Base-by-base conservation (phyloP, 2,797 vertebrate genomes). In the Amblyraja radiata region DNA sequence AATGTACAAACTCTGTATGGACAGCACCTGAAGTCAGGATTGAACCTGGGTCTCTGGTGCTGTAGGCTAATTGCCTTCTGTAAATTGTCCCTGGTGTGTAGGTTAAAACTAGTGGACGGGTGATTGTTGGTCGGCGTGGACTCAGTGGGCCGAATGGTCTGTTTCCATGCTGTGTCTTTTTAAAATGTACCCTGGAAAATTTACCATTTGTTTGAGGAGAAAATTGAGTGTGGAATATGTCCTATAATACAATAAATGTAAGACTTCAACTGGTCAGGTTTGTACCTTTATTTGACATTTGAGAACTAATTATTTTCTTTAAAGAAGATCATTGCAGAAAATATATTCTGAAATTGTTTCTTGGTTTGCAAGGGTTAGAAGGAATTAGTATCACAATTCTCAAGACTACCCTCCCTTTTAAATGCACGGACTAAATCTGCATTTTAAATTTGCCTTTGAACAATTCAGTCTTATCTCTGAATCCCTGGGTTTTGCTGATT, bases 371-470 rank as follows among this genome's bases (percentile, higher is more conserved):
- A 88, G 63, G 63, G 61, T 88, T 88, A 88, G n/a, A 63, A 36
- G n/a, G 84, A 88, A 88, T 88, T 32, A 88, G 13, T 63, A 88
- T 68, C 61, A 88, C 84, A 23, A 86, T 63, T 9, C 83, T 86
- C 83, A 18, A 84, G 81, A 86, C 28, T 86, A 6, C 25, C 61
- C 65, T 88, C 7, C n/a, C n/a, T 88, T 88, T 68, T 88, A 21
- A 36, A 79, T 18, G 32, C 11, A 39, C 2, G 36, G 18, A 2
- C 14, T 21, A 32, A 88, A 68, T 9, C 7, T 88, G 84, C 84
- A 68, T 68, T 68, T 63, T 65, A 88, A 88, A 88, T 68, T 36
- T 88, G n/a, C 6, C 54, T 28, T 88, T 88, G 16, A 88, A 65
- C 28, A 88, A 1, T 61, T 88, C 61, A 65, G 61, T 68, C n/a